Conservation (phyloP, 2,113 vertebrate species). For the Siniperca knerii region DNA sequence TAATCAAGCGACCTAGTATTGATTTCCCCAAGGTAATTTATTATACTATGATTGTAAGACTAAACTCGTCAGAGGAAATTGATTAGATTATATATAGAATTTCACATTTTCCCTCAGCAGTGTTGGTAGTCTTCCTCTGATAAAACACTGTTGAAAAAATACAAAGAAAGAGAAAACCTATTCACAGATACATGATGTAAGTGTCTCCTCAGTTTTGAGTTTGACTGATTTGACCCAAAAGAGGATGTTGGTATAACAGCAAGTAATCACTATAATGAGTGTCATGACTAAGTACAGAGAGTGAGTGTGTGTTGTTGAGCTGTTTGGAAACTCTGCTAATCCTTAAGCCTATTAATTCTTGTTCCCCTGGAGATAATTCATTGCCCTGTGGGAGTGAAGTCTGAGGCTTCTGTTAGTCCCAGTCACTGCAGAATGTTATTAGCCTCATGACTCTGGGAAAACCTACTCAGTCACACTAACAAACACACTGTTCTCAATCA, state of each 20-base stretch:
- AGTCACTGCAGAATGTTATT: conserved; percentile 40
- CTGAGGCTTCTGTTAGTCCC: conserved; percentile 25
- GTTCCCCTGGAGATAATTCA: conserved; percentile 35
- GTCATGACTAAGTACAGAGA: not conserved
- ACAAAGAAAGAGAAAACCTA: not conserved
- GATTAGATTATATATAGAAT: conserved; percentile 16
- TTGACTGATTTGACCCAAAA: not conserved
- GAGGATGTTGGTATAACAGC: not conserved
- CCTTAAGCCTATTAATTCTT: conserved; percentile 51
- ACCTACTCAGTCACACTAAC: conserved; percentile 13
- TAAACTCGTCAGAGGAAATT: conserved; percentile 32
- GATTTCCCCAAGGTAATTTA: conserved; percentile 36
- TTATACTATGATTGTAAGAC: not conserved
- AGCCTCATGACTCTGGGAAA: conserved; percentile 38
- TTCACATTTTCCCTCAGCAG: not conserved
- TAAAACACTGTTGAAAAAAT: not conserved
- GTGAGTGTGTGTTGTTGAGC: conserved; percentile 19
- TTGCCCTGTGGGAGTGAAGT: conserved; percentile 33
- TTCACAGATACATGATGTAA: not conserved
- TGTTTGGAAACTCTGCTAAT: conserved; percentile 53
- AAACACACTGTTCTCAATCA: not conserved
- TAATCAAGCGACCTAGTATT: conserved; percentile 24
- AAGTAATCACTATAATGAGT: conserved; percentile 11
- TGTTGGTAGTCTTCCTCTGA: not conserved
- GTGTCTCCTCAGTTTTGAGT: not conserved